Evolutionary conservation across 2,888 invertebrate genomes (phyloP), one percentile per base, ranked within the genome.

Genomic region (Perdita meconis): DNA sequence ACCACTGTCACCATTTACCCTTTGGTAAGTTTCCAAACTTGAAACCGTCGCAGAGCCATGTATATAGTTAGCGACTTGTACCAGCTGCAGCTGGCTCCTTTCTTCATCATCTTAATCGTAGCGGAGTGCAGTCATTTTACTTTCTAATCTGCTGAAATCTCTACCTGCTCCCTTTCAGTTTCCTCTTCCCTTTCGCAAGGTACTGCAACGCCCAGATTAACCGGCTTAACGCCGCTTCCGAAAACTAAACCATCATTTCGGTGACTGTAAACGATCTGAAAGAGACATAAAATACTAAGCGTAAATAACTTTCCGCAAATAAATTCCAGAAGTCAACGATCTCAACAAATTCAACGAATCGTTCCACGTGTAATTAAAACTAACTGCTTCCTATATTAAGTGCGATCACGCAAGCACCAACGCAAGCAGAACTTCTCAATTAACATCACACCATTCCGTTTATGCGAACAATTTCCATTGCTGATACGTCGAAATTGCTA

Each of bases 21-120:
- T 78, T 81, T 87, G 85, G 86, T 83, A 85, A 88, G 77, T 84
- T 86, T 88, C 85, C 86, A 85, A 86, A 82, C 70, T 82, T 65
- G 55, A 78, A 87, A 89, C 78, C 87, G 87, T 81, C 70, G 69
- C 78, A 19, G 77, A 53, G 71, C 81, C 77, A 76, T 65, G 71
- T 72, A 57, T 78, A 68, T 73, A 69, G 38, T 69, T 73, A 65
- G 56, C 44, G 55, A 64, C 55, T 38, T 61, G 34, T 50, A 24
- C 53, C 1, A 4, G 24, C 24, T 19, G 16, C 38, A 38, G 65
- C 50, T 50, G 47, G 16, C 16, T 16, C 19, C 44, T 55, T 72
- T 69, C 72, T 61, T 76, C 76, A 50, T 76, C 79, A 59, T 78
- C 68, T 78, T 65, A 61, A 26, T 59, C 50, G 71, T 56, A 71